Conservation (phyloP, 2,113 vertebrate species). For the Hippocampus barbouri region DNA sequence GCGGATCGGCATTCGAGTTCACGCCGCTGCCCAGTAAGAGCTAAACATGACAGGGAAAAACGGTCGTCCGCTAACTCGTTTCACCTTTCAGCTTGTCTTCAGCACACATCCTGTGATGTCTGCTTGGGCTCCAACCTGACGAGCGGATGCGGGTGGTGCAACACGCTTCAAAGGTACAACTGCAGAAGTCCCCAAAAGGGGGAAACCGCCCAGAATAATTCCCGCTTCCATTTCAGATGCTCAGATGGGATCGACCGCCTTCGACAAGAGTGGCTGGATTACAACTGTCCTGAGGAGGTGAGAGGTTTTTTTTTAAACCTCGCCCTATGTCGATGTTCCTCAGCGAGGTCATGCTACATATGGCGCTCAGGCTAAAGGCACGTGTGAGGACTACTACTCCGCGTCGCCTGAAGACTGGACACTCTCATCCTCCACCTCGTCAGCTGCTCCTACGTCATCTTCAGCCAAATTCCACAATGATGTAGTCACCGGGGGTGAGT, state of each 20-base stretch:
- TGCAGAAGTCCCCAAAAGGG: background rate
- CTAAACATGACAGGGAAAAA: background rate
- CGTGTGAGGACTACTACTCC: conserved; percentile 79
- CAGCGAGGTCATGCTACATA: background rate
- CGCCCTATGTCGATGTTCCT: background rate
- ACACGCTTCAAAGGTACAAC: conserved; percentile 85
- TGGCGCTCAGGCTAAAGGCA: conserved; percentile 68
- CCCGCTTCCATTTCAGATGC: conserved; percentile 73
- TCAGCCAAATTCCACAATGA: conserved; percentile 59
- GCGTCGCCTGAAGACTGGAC: conserved; percentile 56
- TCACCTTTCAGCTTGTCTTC: conserved; percentile 80
- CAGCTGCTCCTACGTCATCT: conserved; percentile 58
- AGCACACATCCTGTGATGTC: conserved; percentile 81
- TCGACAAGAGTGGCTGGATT: conserved; percentile 88
- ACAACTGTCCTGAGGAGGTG: conserved; percentile 87
- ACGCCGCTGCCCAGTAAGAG: conserved; percentile 88
- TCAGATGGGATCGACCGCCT: conserved; percentile 90
- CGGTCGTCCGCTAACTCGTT: background rate
- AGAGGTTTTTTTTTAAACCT: background rate
- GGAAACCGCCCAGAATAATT: background rate
- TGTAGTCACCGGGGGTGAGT: conserved; percentile 81
- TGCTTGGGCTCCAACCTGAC: conserved; percentile 80
- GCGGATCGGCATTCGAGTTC: conserved; percentile 82
- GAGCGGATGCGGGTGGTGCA: conserved; percentile 90
- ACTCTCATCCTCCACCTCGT: conserved; percentile 51